Evolutionary conservation across 1,140 invertebrate species (phyloP), one percentile per base, ranked within the genome.

Genomic region (Drosophila suzukii): DNA sequence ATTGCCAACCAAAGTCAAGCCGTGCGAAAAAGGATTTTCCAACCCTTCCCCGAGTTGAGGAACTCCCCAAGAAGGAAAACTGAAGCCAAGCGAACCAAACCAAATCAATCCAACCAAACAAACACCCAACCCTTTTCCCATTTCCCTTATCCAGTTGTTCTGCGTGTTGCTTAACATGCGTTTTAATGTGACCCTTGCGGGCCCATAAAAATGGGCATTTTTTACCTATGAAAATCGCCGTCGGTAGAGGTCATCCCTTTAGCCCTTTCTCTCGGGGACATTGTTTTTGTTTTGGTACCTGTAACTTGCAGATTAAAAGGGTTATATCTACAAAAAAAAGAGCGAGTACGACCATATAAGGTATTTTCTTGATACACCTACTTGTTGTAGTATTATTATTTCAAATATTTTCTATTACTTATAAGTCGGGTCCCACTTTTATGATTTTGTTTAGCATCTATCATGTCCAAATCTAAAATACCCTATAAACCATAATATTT

Each of bases 101-200:
- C 34, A 27, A 61, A 44, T 10, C 57, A 46, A 43, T 20, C 50
- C 39, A 15, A 27, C 32, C 20, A 34, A 55, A 43, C 49, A 34
- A 34, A 34, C 38, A 24, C 75, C 47, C 41, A 59, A 30, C 17
- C 77, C 60, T 41, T 51, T 43, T 39, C 39, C 39, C 50, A 34
- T 46, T 34, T 34, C 41, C 60, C 20, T 65, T 50, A 65, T 49
- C 60, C 47, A 44, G 55, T 85, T 83, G 65, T 75, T 39, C 10
- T 56, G 62, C 32, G 46, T 81, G 75, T 86, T 86, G 60, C 55
- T 63, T 74, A 81, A 81, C 86, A 90, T 91, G 88, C 71, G 68
- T 84, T 89, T 91, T 91, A 91, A 91, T 91, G 89, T 91, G 89
- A 89, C 89, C 88, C 88, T 88, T 91, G 88, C 72, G 88, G 83